Conservation (phyloP, 1,140 invertebrate genomes). For the Macrocentrus cingulum region DNA sequence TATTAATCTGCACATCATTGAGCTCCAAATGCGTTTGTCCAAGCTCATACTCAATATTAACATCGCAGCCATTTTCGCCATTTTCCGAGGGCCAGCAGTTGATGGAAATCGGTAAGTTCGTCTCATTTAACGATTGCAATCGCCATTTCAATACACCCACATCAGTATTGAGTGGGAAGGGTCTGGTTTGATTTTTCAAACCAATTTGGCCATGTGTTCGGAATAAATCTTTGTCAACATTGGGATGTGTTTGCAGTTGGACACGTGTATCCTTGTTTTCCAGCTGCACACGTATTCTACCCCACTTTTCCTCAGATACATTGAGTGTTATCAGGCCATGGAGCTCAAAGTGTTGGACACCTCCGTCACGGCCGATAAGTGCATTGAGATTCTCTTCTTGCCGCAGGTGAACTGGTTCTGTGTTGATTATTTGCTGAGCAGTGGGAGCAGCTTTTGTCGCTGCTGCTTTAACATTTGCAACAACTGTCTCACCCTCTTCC, state of each 20-base stretch:
- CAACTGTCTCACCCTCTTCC: constrained; percentile 87
- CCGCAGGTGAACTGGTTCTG: constrained; percentile 70
- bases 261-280: constrained; percentile 78
- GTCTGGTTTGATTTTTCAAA: constrained; percentile 88
- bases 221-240: constrained; percentile 97
- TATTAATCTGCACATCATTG: constrained; percentile 87
- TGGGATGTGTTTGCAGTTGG: constrained; percentile 94
- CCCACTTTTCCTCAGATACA: constrained; percentile 86
- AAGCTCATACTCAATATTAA: constrained; percentile 97
- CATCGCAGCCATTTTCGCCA: constrained; percentile 88
- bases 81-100: constrained; percentile 99
- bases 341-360: constrained; percentile 89
- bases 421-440: constrained; percentile 39
- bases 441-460: constrained; percentile 37
- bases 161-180: constrained; percentile 95
- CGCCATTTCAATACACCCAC: constrained; percentile 97
- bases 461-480: constrained; percentile 40
- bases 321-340: constrained; percentile 86
- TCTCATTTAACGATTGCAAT: constrained; percentile 79
- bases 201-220: constrained; percentile 73
- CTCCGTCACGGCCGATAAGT: constrained; percentile 91
- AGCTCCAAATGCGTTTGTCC: constrained; percentile 84
- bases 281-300: constrained; percentile 80
- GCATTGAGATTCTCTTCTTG: constrained; percentile 88
- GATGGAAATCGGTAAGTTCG: constrained; percentile 83